Conservation (phyloP, 2,113 vertebrate species). For the Thoracochromis brauschi region DNA sequence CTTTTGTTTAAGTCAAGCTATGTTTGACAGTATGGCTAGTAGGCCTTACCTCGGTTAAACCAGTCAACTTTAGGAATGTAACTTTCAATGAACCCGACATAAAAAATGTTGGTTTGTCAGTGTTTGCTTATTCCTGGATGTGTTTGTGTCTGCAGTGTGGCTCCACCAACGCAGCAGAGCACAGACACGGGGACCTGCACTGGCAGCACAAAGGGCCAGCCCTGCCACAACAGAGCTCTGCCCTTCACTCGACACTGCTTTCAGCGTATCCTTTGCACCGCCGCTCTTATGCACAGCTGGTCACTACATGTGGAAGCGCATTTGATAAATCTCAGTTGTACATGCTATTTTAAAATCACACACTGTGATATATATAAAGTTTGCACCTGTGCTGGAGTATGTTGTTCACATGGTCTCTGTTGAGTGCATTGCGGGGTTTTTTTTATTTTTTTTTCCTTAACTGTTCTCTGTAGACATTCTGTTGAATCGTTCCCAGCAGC, state of each 20-base stretch:
- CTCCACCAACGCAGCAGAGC: conserved; percentile 69
- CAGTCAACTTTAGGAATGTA: not conserved
- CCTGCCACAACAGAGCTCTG: conserved; percentile 85
- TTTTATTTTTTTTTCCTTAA: conserved; percentile 66
- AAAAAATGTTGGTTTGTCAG: not conserved
- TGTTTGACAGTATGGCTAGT: not conserved
- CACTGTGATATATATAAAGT: not conserved
- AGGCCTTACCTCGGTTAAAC: not conserved
- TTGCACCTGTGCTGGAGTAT: not conserved
- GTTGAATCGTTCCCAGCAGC: conserved; percentile 94
- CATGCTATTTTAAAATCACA: not conserved
- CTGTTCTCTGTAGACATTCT: conserved; percentile 84
- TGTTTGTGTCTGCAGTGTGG: conserved; percentile 66
- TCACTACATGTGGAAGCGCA: not conserved
- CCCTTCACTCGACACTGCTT: conserved; percentile 97
- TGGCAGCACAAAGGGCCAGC: conserved; percentile 83
- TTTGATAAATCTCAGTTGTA: not conserved
- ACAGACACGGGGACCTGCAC: conserved; percentile 76
- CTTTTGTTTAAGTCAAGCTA: not conserved
- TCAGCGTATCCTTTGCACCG: conserved; percentile 87
- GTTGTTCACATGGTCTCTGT: not conserved
- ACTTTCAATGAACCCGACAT: not conserved
- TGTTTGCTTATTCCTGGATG: not conserved
- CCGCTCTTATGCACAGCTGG: not conserved
- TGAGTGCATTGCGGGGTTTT: not conserved